Evolutionary conservation across 2,797 vertebrate species (phyloP), one percentile per base, ranked within the genome.

Genomic region (Scolopax bukidnonensis): DNA sequence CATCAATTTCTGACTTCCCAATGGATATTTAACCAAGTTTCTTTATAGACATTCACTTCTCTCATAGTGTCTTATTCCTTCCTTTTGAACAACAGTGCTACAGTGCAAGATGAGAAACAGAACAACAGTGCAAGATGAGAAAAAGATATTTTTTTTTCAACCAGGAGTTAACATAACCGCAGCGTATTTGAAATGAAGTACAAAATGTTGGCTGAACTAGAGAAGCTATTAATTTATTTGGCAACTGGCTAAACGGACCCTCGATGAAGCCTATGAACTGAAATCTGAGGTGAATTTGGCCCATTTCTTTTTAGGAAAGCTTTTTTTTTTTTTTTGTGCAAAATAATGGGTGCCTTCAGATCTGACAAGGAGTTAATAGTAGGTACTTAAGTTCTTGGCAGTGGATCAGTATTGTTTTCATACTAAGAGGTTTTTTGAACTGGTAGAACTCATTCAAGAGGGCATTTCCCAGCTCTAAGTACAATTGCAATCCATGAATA

Each of bases 151-250:
- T 45, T 6, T 64, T 71, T 85, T 80, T 41, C 36, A 91, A 56
- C 16, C 3, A 48, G 43, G 36, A 64, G 51, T 91, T 95, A 93
- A 94, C 93, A 93, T 77, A 48, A 77, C 51, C 86, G 65, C 75
- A 56, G 48, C 38, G 18, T 71, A 51, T 90, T 95, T 92, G 60
- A 90, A 86, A 45, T 20, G 5, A 67, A 87, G 68, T 60, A 24
- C 17, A 63, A 92, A 90, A 90, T 68, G 36, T 63, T 96, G 90
- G 90, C 92, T 84, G 71, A 90, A 71, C 32, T 84, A 51, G 27
- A 84, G 92, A 95, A 84, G 23, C 73, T 77, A 77, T 95, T 95
- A 94, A 94, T 88, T 96, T 96, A 77, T 80, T 93, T 97, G 95
- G 89, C 91, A 87, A 4, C 36, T 71, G 63, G 32, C 67, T 93